Conservation (phyloP, 2,888 invertebrate genomes). For the Drosophila colorata region DNA sequence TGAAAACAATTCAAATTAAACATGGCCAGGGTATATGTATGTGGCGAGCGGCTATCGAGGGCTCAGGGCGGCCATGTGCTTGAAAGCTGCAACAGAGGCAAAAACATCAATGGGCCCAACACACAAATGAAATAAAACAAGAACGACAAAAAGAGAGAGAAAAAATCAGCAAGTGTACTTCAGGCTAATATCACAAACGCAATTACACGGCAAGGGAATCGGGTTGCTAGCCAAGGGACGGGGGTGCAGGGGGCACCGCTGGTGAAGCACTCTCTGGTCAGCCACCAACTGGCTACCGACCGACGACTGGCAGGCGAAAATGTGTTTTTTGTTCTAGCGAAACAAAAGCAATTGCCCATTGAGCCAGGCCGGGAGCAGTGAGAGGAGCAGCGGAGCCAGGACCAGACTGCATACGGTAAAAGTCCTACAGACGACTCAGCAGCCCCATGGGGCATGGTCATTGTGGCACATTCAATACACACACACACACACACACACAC, state of each 20-base stretch:
- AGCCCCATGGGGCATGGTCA: conserved; percentile 62
- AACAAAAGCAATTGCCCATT: conserved; percentile 73
- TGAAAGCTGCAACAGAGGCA: conserved; percentile 68
- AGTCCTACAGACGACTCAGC: conserved; percentile 24
- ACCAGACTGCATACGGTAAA: conserved; percentile 23
- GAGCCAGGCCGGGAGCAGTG: conserved; percentile 40
- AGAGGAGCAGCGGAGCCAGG: conserved; percentile 16
- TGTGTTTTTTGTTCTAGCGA: conserved; percentile 64
- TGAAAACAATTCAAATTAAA: conserved; percentile 81
- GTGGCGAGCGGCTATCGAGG: neutral
- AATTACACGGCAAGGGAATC: conserved; percentile 68
- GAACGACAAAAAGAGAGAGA: conserved; percentile 25
- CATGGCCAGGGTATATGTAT: conserved; percentile 44
- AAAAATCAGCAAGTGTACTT: conserved; percentile 64
- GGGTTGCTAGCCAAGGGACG: neutral
- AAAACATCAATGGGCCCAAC: conserved; percentile 60
- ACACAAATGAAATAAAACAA: conserved; percentile 34
- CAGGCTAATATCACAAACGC: conserved; percentile 81
- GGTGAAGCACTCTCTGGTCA: conserved; percentile 33
- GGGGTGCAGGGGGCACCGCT: neutral
- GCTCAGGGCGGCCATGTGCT: conserved; percentile 58
- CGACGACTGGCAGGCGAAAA: conserved; percentile 25
- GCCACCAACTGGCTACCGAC: conserved; percentile 23
- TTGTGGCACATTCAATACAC: conserved; percentile 66
- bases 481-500: conserved; percentile 35